These are phyloP conservation scores for Coboldia fuscipes DNA, from an alignment of 1,140 invertebrate species.

Conservation along the genomic window DNA sequence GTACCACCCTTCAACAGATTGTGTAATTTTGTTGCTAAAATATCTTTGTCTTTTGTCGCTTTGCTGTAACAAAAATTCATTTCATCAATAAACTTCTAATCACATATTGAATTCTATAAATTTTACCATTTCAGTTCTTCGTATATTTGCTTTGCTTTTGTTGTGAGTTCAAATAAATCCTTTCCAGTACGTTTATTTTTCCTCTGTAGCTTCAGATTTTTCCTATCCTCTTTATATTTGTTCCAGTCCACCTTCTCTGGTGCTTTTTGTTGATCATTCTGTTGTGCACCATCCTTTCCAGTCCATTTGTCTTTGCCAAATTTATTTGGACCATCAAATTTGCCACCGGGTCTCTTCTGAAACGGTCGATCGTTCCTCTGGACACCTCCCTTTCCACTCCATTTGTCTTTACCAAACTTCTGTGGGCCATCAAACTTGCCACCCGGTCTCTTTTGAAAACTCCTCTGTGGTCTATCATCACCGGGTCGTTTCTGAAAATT, in stretches of 20 bases:
- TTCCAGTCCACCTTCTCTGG: constrained; percentile 40
- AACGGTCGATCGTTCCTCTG: too few species aligned
- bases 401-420: too few species aligned
- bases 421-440: too few species aligned
- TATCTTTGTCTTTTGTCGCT: constrained; percentile 31
- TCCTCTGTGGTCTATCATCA: too few species aligned
- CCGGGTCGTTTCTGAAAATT: too few species aligned
- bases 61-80: constrained; percentile 11
- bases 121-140: constrained; percentile 46
- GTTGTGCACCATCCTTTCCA: too few species aligned
- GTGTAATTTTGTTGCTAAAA: constrained; percentile 49
- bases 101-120: constrained; percentile 2
- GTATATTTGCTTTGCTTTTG: constrained; percentile 51
- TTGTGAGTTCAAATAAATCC: constrained; percentile 40
- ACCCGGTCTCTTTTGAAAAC: too few species aligned
- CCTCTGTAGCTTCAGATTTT: constrained; percentile 35
- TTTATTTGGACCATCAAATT: too few species aligned
- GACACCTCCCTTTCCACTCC: too few species aligned
- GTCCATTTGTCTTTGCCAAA: too few species aligned
- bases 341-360: too few species aligned
- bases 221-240: constrained; percentile 49
- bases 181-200: constrained; percentile 32
- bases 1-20: constrained; percentile 36
- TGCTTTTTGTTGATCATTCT: too few species aligned
- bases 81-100: constrained; percentile 1